phyloP scores from a whole-genome alignment of 92 coral and sea anemone genomes.

The Plumapathes pennacea region DNA sequence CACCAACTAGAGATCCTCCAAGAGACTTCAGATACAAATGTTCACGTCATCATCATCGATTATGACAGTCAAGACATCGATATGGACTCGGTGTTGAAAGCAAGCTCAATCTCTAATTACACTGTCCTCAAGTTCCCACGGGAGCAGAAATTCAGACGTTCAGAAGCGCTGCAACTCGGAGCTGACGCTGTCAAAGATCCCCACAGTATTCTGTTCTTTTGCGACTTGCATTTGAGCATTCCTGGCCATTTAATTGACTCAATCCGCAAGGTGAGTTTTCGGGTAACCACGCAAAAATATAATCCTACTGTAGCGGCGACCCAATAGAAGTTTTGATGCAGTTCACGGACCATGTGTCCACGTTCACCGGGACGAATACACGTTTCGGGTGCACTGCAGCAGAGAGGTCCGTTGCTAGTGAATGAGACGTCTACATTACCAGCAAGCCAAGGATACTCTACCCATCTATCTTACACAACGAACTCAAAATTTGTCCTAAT shows the following conservation, averaged over 20 bases:
- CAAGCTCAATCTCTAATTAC: conserved; percentile 61
- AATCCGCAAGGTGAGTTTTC: conserved; percentile 75
- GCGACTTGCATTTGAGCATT: conserved; percentile 84
- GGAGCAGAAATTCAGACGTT: conserved; percentile 70
- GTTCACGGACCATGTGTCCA: too few relatives aligned
- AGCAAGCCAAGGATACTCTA: too few relatives aligned
- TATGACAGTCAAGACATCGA: conserved; percentile 84
- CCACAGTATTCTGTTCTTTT: conserved; percentile 83
- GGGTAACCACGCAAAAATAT: neutral
- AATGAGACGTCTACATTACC: too few relatives aligned
- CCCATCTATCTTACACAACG: too few relatives aligned
- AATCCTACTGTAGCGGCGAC: neutral
- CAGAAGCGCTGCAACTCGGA: conserved; percentile 85
- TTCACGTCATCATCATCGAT: conserved; percentile 81
- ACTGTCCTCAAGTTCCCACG: conserved; percentile 56
- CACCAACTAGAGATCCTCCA: too few relatives aligned
- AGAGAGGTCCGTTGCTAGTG: too few relatives aligned
- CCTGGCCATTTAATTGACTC: conserved; percentile 65
- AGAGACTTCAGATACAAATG: conserved; percentile 62
- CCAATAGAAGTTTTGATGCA: neutral
- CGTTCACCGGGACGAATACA: too few relatives aligned
- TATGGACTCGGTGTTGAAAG: conserved; percentile 49
- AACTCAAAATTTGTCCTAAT: too few relatives aligned
- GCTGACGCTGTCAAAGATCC: conserved; percentile 86
- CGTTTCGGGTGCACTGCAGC: too few relatives aligned